Evolutionary conservation across 1,140 invertebrate genomes (phyloP), one percentile per base, ranked within the genome.

Genomic region (Oryctes rhinoceros): DNA sequence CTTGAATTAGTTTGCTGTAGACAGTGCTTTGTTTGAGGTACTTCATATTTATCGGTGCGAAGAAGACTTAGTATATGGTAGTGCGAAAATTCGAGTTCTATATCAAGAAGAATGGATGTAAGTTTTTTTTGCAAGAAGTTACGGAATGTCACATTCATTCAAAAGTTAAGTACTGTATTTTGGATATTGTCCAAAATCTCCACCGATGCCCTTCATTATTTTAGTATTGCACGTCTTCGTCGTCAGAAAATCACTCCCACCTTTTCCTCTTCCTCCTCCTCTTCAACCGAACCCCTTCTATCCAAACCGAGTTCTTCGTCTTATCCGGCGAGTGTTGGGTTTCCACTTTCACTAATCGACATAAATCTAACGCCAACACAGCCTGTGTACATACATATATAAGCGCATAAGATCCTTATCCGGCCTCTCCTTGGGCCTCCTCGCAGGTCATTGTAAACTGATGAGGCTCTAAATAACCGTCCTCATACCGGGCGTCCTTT

Each of bases 361-460:
- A 71, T 71, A 71, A 71, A 71, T 71, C 65, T 71, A 71, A 71
- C 65, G 65, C 65, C 65, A 71, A 71, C 65, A 37, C 65, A 24
- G 65, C 65, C 65, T 71, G 65, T 71, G 65, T 71, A 71, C 65
- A 71, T 71, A 71, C 65, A 71, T 71, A 71, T 71, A 71, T 71
- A 71, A 71, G 65, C 65, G 65, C 24, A 37, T 37, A 35, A 37
- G 65, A 71, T 71, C 65, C 65, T 71, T 71, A 71, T 71, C 65
- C 65, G 65, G 65, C 24, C 65, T 35, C 65, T 71, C 65, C 65
- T 71, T 71, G 53, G 53, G 47, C 80, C 74, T 76, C 62, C 75
- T 74, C 78, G 74, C 79, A 82, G 83, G 83, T 84, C 83, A 84
- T 84, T 84, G 83, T 84, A 84, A 84, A 84, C 83, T 84, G 83